Evolutionary conservation across 2,113 vertebrate species (phyloP), one percentile per base, ranked within the genome.

Genomic region (Lepus europaeus): DNA sequence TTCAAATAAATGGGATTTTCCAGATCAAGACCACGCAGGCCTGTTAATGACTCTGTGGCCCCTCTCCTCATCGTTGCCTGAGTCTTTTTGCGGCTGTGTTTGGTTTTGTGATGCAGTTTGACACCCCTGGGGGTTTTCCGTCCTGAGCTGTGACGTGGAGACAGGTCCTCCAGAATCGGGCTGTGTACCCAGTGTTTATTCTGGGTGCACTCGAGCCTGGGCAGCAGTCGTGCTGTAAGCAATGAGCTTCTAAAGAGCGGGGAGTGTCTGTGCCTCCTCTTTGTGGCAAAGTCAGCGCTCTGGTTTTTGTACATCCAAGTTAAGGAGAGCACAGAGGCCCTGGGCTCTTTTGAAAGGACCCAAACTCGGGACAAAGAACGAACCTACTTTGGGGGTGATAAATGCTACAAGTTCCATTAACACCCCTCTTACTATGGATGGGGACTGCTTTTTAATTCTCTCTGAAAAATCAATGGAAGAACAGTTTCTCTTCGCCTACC

Each of bases 1-100:
- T 98, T 93, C 98, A 98, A 98, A 98, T 98, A 98, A 99, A 98
- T 98, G 98, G 98, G 98, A 98, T 98, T 98, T 98, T 98, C 98
- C 97, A 97, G 97, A 98, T 98, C 97, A 97, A 78, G 95, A 73
- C 95, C 96, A 96, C 96, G 95, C 94, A 88, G 96, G 97, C 95
- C 96, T 96, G 96, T 95, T 97, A 97, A 97, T 97, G 96, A 96
- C 97, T 97, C 91, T 83, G 78, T 66, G 95, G 97, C 97, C 97
- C 98, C 98, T 98, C 97, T 98, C 97, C 97, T 97, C 92, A 97
- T 45, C 45, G 45, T 97, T 91, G 73, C 97, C 98, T 96, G 97
- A 69, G 81, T 97, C 97, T 98, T 96, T 91, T 97, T 97, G 97
- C 97, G 98, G 98, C 98, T 98, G 98, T 98, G 98, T 98, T 98